phyloP scores from a whole-genome alignment of 2,113 vertebrate species.

The Sorex araneus region DNA sequence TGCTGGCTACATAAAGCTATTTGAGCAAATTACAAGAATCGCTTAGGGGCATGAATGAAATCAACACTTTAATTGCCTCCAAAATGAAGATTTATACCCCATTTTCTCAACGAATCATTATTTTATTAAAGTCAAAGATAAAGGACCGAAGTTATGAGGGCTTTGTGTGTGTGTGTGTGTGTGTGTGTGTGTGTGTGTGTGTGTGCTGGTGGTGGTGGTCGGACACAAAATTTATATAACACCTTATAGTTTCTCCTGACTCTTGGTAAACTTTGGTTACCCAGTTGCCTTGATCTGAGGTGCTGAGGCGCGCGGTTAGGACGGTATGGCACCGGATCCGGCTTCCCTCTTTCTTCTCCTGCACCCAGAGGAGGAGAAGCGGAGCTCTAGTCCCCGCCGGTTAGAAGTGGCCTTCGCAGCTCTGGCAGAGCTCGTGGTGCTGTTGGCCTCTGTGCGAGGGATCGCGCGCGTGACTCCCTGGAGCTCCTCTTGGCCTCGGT shows the following conservation, averaged over 20 bases:
- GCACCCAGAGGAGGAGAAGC: not conserved
- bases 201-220: not conserved
- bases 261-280: conserved; percentile 49
- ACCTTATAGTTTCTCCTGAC: not conserved
- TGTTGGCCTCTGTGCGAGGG: not conserved
- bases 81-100: conserved; percentile 97
- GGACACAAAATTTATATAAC: conserved; percentile 27
- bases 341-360: not conserved
- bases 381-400: not conserved
- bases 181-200: too few relatives aligned
- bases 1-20: conserved; percentile 95
- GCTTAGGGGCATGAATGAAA: conserved; percentile 95
- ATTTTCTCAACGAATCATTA: conserved; percentile 93
- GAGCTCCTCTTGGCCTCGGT: not conserved
- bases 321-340: not conserved
- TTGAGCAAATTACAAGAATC: conserved; percentile 95
- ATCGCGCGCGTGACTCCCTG: not conserved
- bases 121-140: conserved; percentile 90
- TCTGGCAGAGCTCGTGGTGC: conserved; percentile 13
- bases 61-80: conserved; percentile 98
- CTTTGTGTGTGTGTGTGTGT: too few relatives aligned
- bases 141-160: conserved; percentile 80
- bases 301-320: not conserved
- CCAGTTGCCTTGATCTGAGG: conserved; percentile 26
- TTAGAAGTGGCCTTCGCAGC: conserved; percentile 11